phyloP scores from a whole-genome alignment of 2,888 invertebrate genomes.

The Folsomia candida region DNA sequence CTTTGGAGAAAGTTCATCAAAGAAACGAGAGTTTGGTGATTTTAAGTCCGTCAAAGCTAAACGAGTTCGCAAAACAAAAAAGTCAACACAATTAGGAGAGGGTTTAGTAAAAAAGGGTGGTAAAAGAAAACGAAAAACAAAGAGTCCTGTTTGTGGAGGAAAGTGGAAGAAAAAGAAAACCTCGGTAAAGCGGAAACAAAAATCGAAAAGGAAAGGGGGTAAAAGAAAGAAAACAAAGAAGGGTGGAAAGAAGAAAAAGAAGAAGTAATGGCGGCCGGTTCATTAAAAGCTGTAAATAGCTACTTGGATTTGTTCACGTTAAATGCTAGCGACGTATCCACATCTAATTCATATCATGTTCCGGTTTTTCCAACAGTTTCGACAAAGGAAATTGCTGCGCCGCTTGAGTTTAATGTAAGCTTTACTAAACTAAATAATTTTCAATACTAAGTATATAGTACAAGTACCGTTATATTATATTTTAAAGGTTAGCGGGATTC shows the following conservation, averaged over 20 bases:
- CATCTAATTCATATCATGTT: background rate
- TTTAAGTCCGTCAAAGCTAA: background rate
- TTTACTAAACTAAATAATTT: no score
- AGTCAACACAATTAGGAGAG: background rate
- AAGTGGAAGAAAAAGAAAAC: background rate
- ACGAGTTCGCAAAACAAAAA: background rate
- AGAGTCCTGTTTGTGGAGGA: background rate
- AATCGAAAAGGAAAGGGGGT: background rate
- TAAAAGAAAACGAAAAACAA: constrained; percentile 1
- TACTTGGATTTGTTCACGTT: background rate
- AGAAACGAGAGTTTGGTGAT: no score
- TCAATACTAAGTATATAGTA: background rate
- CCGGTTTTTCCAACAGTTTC: background rate
- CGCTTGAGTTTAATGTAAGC: constrained; percentile 1
- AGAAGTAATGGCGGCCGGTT: background rate
- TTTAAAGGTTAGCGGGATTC: background rate
- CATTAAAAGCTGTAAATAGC: background rate
- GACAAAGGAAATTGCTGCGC: background rate
- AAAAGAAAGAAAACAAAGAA: background rate
- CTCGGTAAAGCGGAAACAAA: background rate
- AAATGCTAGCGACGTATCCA: background rate
- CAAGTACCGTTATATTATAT: background rate
- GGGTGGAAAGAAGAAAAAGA: background rate
- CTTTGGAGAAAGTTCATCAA: background rate
- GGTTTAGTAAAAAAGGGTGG: background rate